phyloP scores from a whole-genome alignment of 37 sponge, comb jelly and placozoan species.

The Lycopodina hypogea region DNA sequence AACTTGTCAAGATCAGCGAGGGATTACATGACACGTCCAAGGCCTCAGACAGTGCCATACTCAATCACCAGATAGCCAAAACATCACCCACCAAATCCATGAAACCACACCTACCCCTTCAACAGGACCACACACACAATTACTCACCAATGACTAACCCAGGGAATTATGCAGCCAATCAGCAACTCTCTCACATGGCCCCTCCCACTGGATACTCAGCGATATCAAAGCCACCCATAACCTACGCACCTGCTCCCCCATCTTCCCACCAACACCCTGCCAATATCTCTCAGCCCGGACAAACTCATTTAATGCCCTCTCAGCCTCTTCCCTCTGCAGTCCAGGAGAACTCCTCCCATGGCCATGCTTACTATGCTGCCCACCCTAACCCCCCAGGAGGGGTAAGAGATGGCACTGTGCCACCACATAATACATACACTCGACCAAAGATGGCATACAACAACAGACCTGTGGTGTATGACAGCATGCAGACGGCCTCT shows the following conservation, averaged over 20 bases:
- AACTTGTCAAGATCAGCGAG: slow-evolving; percentile 41
- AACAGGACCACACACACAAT: background rate
- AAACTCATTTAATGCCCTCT: background rate
- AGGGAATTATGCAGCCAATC: no score
- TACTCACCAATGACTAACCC: no score
- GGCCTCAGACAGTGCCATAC: background rate
- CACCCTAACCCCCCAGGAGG: no score
- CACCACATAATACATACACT: background rate
- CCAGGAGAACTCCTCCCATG: background rate
- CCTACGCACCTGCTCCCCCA: background rate
- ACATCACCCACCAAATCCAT: slow-evolving; percentile 14
- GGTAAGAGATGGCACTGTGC: background rate
- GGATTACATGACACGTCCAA: slow-evolving; percentile 1
- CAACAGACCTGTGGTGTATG: background rate
- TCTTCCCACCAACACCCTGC: background rate
- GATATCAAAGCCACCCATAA: background rate
- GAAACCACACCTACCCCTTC: slow-evolving; percentile 8
- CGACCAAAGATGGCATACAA: background rate
- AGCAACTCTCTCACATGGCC: background rate
- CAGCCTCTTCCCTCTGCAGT: background rate
- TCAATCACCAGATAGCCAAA: background rate
- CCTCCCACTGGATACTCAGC: slow-evolving; percentile 8
- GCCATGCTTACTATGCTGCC: background rate
- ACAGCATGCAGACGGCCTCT: background rate
- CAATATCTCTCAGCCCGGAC: background rate